Evolutionary conservation across 2,888 invertebrate genomes (phyloP), one percentile per base, ranked within the genome.

Genomic region (Scaptomyza cyrtandrae): DNA sequence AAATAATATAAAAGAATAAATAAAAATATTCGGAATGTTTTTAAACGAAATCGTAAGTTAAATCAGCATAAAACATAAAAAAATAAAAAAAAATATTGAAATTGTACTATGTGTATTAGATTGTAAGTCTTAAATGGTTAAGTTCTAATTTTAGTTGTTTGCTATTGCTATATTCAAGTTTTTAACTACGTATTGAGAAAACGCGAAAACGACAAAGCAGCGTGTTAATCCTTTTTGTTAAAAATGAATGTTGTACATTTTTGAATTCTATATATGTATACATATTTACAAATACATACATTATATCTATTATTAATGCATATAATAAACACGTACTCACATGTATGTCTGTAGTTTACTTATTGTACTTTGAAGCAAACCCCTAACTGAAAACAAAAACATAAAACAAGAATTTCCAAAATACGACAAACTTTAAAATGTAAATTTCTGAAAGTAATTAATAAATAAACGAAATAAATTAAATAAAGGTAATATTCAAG

Each of bases 171-270:
- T 83, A 85, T 84, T 83, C 87, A 75, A 86, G 87, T 86, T 83
- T 83, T 86, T 81, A 84, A 87, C 82, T 79, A 75, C 59, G 65
- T 56, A 66, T 56, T 58, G 75, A 66, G 68, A 45, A 58, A 61
- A 41, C 41, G 52, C 50, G 46, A 29, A 31, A 35, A n/a, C 41
- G 44, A 41, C 35, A 37, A 59, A 66, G 60, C 48, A 58, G 53
- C 68, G 68, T 68, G 73, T 50, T 68, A 46, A 41, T 56, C 33
- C 44, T 66, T 83, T 85, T 83, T 89, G 88, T 87, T 85, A 78
- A 82, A 86, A 86, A 85, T 87, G 67, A 87, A 89, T 89, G 89
- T 87, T 87, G 89, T 87, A 87, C 88, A 87, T 89, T 87, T 85
- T 84, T 86, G 76, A 79, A 88, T 86, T 88, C 78, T 79, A 77